These are phyloP conservation scores for Dermatemys mawii DNA, from an alignment of 2,113 vertebrate species.

Conservation along the genomic window DNA sequence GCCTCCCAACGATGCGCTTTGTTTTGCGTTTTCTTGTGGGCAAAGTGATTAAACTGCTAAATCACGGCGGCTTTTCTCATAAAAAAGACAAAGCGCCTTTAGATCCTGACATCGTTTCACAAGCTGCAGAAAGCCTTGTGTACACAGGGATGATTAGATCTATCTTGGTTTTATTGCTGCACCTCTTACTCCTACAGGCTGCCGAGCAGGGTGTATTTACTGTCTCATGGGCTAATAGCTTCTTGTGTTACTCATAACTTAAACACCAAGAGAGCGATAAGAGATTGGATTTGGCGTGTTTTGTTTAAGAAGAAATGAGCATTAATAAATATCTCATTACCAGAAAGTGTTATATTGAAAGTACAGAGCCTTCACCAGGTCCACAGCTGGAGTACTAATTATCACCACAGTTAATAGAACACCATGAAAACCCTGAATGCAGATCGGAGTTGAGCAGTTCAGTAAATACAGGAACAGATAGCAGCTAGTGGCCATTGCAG, in stretches of 20 bases:
- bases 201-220: conserved; percentile 61
- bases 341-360: conserved; percentile 70
- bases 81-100: conserved; percentile 63
- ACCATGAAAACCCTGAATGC: conserved; percentile 50
- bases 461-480: conserved; percentile 60
- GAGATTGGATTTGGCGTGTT: conserved; percentile 65
- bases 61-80: conserved; percentile 66
- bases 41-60: conserved; percentile 71
- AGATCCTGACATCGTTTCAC: conserved; percentile 54
- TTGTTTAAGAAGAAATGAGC: conserved; percentile 67
- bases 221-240: conserved; percentile 71
- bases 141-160: conserved; percentile 66
- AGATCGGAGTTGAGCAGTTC: conserved; percentile 55
- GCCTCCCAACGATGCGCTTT: conserved; percentile 6
- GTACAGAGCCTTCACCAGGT: conserved; percentile 60
- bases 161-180: conserved; percentile 55
- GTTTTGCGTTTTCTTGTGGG: conserved; percentile 65
- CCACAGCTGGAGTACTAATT: conserved; percentile 47
- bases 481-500: accelerated
- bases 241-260: conserved; percentile 72
- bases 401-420: conserved; percentile 19
- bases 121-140: conserved; percentile 59
- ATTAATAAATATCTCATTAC: conserved; percentile 69
- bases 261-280: conserved; percentile 61
- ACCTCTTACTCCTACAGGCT: conserved; percentile 62